These are phyloP conservation scores for Drosophila eohydei DNA, from an alignment of 2,888 invertebrate genomes.

Conservation along the genomic window DNA sequence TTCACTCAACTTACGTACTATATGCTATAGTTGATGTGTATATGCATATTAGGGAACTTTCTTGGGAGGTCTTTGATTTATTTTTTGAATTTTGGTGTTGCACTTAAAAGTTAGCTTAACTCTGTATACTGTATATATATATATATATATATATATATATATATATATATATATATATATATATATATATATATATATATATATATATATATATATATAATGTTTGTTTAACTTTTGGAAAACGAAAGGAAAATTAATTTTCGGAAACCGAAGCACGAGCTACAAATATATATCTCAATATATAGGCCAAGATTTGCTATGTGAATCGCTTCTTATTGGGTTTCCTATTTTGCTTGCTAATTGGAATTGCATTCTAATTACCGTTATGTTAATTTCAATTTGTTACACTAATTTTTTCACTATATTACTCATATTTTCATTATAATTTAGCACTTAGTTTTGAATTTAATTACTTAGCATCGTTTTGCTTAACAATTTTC, in stretches of 20 bases:
- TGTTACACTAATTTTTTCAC: slow-evolving; percentile 63
- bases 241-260: slow-evolving; percentile 27
- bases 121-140: slow-evolving; percentile 24
- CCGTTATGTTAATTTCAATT: slow-evolving; percentile 37
- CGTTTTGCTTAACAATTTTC: slow-evolving; percentile 58
- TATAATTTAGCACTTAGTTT: slow-evolving; percentile 75
- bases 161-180: slow-evolving; percentile 28
- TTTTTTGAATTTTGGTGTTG: slow-evolving; percentile 58
- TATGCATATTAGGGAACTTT: slow-evolving; percentile 74
- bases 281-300: slow-evolving; percentile 32
- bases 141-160: slow-evolving; percentile 28
- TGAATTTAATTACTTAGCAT: slow-evolving; percentile 52
- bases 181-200: slow-evolving; percentile 29
- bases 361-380: slow-evolving; percentile 69
- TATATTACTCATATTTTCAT: slow-evolving; percentile 50
- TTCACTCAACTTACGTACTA: slow-evolving; percentile 60
- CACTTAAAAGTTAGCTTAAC: slow-evolving; percentile 47
- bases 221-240: slow-evolving; percentile 36
- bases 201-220: slow-evolving; percentile 26
- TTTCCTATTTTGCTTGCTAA: slow-evolving; percentile 27
- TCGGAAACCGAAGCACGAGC: slow-evolving; percentile 67
- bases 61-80: slow-evolving; percentile 78
- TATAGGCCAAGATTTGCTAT: slow-evolving; percentile 11
- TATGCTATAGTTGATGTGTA: slow-evolving; percentile 61
- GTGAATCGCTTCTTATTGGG: slow-evolving; percentile 22